Evolutionary conservation across 2,113 vertebrate species (phyloP), one percentile per base, ranked within the genome.

Genomic region (Tympanuchus pallidicinctus): DNA sequence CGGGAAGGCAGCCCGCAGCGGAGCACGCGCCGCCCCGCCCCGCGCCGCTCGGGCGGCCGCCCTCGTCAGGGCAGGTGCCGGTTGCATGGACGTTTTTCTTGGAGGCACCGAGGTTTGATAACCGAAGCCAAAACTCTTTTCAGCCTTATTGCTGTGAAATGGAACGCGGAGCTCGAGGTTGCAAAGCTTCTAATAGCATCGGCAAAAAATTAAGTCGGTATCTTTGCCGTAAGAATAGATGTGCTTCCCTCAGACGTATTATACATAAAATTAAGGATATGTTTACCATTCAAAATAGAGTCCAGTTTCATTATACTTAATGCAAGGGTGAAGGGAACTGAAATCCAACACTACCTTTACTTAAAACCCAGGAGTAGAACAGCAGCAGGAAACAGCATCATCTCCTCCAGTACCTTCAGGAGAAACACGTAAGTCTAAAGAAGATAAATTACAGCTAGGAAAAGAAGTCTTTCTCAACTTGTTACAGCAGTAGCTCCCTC

Each of bases 381-480:
- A 16, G 52, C 27, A 54, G 48, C 32, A 12, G 13, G 30, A 16
- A 5, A 20, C 13, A 14, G 25, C 5, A 54, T 15, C 14, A 3
- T 3, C 84, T 34, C 36, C 36, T 34, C 15, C 16, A 8, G 14
- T 36, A 8, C 24, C 0, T 1, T 5, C 36, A 32, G 21, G 2
- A 38, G 10, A 16, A 61, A 54, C 24, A 2, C 14, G 16, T 10
- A 21, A 34, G 54, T 24, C 42, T 45, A 10, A 45, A 59, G 38
- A 54, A 45, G 22, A 36, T 3, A 1, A 64, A 67, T 17, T 18
- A 17, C 66, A 78, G n/a, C 8, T 1, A 28, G 42, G 42, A 56
- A 64, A 67, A 75, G 14, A 54, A 16, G 10, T 15, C 14, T 13
- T 52, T 19, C 38, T 57, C 27, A 21, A 25, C 27, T 57, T 38